A percentile compares a stretch with the other conserved stretches of the same genome.
phyloP scores from a whole-genome alignment of 2,888 invertebrate genomes.

The Coleophora flavipennella region DNA sequence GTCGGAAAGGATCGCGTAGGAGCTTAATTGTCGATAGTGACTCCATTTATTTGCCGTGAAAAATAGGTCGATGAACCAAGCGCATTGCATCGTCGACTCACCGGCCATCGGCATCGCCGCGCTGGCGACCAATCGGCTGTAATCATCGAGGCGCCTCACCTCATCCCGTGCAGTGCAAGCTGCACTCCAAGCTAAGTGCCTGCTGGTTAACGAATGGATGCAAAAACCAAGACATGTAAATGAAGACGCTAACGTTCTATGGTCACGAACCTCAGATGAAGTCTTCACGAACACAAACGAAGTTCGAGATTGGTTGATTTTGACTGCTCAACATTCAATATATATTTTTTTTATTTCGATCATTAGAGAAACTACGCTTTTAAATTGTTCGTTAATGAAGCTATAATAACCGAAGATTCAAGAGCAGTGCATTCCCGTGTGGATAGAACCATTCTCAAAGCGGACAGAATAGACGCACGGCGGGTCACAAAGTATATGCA shows the following conservation, averaged over 20 bases:
- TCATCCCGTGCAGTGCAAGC: not conserved
- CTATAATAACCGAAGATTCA: constrained; percentile 31
- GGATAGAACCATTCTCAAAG: constrained; percentile 28
- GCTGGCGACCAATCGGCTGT: constrained; percentile 23
- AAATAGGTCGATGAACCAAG: constrained; percentile 54
- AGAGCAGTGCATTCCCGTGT: constrained; percentile 33
- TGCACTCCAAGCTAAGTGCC: no score
- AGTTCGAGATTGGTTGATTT: constrained; percentile 1
- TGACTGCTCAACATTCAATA: no score
- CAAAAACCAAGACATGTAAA: no score
- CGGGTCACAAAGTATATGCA: constrained; percentile 15
- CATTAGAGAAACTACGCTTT: constrained; percentile 24
- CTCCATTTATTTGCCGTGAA: constrained; percentile 30
- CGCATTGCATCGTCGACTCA: constrained; percentile 47
- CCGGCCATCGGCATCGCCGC: constrained; percentile 19
- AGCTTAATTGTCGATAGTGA: constrained; percentile 34
- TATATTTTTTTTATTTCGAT: no score
- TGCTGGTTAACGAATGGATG: no score
- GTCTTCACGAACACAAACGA: not conserved
- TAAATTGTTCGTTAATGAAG: constrained; percentile 39
- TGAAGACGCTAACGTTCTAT: not conserved
- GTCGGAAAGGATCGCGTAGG: constrained; percentile 22
- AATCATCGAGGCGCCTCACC: constrained; percentile 24
- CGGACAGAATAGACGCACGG: constrained; percentile 21
- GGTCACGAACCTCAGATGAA: no score